Evolutionary conservation across 2,888 invertebrate genomes (phyloP), one percentile per base, ranked within the genome.

Genomic region (Acrocera orbiculus): DNA sequence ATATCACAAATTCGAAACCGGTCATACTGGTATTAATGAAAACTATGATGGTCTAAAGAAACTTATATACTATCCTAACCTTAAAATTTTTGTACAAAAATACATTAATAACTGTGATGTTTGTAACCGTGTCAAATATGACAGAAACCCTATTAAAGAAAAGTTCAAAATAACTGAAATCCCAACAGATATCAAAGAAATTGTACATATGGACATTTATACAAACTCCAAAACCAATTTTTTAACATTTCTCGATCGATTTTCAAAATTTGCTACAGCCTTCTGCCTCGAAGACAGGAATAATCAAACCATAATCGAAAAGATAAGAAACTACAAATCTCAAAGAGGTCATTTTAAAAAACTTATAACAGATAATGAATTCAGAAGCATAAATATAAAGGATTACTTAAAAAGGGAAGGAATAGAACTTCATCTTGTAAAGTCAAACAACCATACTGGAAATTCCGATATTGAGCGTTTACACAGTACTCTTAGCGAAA

Each of bases 341-440:
- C 28, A 30, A 28, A 26, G 26, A 17, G 35, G 37, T 20, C 24
- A 25, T 13, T 40, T 35, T 26, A 27, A 37, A 24, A 42, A 39
- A 39, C 33, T 39, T 30, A 34, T 42, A 8, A 37, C 40, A 22
- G 39, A 39, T 15, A 44, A 43, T 32, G 42, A 44, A 39, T 42
- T 42, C 27, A 22, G 22, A 9, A 22, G 8, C 9, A 7, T 22
- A 8, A 35, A 34, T 24, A 36, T 40, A 27, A 41, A 36, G 20
- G 35, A 40, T 34, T 41, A 35, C 28, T 19, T 39, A 22, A 32
- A 31, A 19, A 35, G 40, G 7, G 38, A 42, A 27, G 26, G 31
- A n/a, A 39, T 40, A 16, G 29, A 41, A 38, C 19, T 44, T 16
- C 38, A 42, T 27, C 20, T 44, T 30, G 40, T 38, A 8, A 44